Evolutionary conservation across 2,888 invertebrate genomes (phyloP), one percentile per base, ranked within the genome.

Genomic region (Aleiodes leptofemur): DNA sequence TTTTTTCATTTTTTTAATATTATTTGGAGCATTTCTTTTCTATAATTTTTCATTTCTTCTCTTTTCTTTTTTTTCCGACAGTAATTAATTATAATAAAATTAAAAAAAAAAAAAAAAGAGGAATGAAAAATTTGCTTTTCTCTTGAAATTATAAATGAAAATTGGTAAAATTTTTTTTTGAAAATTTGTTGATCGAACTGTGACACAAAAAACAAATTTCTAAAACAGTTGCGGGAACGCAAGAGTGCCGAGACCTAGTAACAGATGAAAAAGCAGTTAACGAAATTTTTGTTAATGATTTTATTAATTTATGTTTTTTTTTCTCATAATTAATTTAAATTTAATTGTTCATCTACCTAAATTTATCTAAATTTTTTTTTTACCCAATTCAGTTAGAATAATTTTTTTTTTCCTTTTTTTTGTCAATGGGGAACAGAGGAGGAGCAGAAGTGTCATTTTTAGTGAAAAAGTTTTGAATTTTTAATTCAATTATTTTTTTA

Each of bases 181-280:
- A 14, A 50, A 59, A 48, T 50, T 69, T 61, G 61, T 61, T 59
- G 29, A 72, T 51, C 50, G 50, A 51, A 55, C 61, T 38, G 70
- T 69, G 74, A 74, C 43, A 70, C 34, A 34, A 34, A 34, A 34
- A 43, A 72, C 64, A 70, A 69, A 43, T 87, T 86, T 87, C 87
- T 87, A 87, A 87, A 87, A 87, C 87, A 87, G 86, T 87, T 87
- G 86, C 87, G 87, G 87, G 87, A 85, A 86, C 85, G 82, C 84
- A 86, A 86, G 86, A 85, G 86, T 86, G 86, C 86, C 84, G 74
- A 77, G 76, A 80, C 80, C 80, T 79, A 74, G 68, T 74, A 69
- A 77, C 69, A 69, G 70, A 70, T 73, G 79, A 69, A 73, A 72
- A 69, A 72, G 68, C 74, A 48, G 51, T 72, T 34, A 31, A 71